Base-by-base conservation (phyloP, 2,797 vertebrate genomes). In the Leptodon cayanensis region DNA sequence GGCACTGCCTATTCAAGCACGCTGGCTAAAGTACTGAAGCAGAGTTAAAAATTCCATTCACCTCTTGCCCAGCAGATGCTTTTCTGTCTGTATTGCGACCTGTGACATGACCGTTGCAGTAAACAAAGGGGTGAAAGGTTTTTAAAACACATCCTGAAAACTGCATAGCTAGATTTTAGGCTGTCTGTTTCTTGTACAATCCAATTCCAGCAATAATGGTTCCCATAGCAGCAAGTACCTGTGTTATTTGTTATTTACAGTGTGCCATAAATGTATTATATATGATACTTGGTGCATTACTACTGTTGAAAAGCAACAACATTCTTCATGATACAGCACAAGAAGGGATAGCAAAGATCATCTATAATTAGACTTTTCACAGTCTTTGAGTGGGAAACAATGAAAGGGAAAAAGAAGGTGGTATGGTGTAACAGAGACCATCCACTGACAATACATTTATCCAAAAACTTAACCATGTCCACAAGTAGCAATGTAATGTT, bases 11-110 rank as follows among this genome's bases (percentile, higher is more conserved):
- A 44, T 46, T 74, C 19, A 70, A 46, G 79, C 69, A 83, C 57
- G 76, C 72, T 73, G 69, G 76, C 76, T 85, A 71, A 81, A 96
- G 61, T 44, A 83, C 82, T 90, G 85, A 49, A 71, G 74, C 47
- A 83, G 59, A 91, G 59, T 92, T 78, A 95, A 73, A 96, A 90
- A 93, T 87, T 96, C 90, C 83, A 71, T 90, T 96, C 55, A 55
- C 86, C 84, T 83, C 90, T 82, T 70, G 59, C 78, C 73, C 70
- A 89, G 77, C 72, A 95, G 77, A 90, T 62, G 80, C 73, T 95
- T 91, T 93, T 70, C 80, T 62, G 69, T 55, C 80, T 86, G 33
- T 37, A 70, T 1, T 76, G 62, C 0, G 19, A 94, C 91, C 88
- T 90, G 29, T 79, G 55, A 83, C 89, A 86, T 1, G 3, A 58